phyloP scores from a whole-genome alignment of 2,888 invertebrate genomes.

The Epistrophe grossulariae region DNA sequence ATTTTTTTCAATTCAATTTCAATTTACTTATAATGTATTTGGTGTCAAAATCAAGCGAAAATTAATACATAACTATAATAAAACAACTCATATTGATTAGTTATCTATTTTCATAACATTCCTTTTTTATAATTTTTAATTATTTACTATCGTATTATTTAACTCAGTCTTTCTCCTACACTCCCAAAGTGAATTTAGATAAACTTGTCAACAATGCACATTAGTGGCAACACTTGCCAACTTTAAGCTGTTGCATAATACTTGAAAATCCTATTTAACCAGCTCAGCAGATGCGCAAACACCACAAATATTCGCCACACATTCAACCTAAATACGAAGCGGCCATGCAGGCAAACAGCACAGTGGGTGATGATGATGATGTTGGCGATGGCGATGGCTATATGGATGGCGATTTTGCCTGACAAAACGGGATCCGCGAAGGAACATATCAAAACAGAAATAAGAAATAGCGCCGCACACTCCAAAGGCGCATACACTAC shows the following conservation, averaged over 20 bases:
- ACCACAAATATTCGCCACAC: slow-evolving; percentile 61
- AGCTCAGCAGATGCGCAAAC: slow-evolving; percentile 67
- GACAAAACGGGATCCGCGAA: slow-evolving; percentile 64
- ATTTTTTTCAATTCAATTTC: no score
- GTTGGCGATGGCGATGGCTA: slow-evolving; percentile 5
- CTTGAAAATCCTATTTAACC: slow-evolving; percentile 64
- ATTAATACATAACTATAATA: no score
- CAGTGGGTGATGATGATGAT: slow-evolving; percentile 24
- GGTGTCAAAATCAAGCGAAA: no score
- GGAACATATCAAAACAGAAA: slow-evolving; percentile 74
- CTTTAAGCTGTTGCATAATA: slow-evolving; percentile 67
- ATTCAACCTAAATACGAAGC: slow-evolving; percentile 38
- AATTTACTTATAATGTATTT: no score
- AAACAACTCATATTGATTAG: no score
- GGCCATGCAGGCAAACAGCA: neutral
- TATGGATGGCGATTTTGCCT: slow-evolving; percentile 21
- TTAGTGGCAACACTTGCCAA: slow-evolving; percentile 46
- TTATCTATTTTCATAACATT: no score
- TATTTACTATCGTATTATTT: no score
- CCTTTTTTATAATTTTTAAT: no score
- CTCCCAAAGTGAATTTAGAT: neutral
- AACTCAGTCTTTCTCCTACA: neutral
- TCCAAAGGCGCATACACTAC: slow-evolving; percentile 37
- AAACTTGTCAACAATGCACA: slow-evolving; percentile 15
- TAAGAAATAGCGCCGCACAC: slow-evolving; percentile 70